phyloP scores from a whole-genome alignment of 2,113 vertebrate genomes.

The Onychorhynchus coronatus region DNA sequence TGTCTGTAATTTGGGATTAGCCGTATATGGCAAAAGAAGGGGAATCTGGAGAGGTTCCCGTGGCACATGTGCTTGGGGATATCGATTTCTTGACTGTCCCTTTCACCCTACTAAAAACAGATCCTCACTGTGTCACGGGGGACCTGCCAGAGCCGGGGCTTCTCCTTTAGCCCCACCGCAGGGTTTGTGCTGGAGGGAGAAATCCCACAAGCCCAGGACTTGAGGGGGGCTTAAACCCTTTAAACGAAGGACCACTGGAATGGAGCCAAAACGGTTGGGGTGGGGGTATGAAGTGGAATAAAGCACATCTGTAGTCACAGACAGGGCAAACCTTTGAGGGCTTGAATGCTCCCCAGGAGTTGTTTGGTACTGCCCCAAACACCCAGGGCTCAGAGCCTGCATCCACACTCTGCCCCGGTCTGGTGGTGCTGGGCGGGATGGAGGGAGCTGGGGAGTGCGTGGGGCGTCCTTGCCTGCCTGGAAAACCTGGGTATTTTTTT shows the following conservation, averaged over 20 bases:
- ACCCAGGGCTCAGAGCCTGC: neutral
- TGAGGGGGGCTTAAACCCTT: neutral
- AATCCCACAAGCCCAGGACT: neutral
- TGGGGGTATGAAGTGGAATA: neutral
- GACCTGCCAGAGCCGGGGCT: neutral
- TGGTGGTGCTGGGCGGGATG: neutral
- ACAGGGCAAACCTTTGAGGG: neutral
- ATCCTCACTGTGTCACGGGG: rapidly evolving
- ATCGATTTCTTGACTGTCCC: constrained; percentile 6
- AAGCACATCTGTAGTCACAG: neutral
- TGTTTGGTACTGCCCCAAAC: neutral
- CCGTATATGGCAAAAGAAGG: constrained; percentile 13
- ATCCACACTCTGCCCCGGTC: neutral
- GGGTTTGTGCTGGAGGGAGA: neutral
- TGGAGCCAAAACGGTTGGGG: neutral
- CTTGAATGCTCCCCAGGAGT: neutral
- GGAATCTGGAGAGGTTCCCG: constrained; percentile 37
- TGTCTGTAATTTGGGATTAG: constrained; percentile 38
- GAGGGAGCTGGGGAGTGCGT: rapidly evolving
- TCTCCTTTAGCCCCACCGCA: neutral
- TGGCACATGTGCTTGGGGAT: neutral
- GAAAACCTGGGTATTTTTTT: neutral
- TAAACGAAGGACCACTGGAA: neutral
- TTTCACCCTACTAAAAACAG: constrained; percentile 28
- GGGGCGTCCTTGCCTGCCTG: neutral